Percentiles rank a stretch among this genome's conserved stretches.
Conservation (phyloP, 2,888 invertebrate species). For the Psylliodes chrysocephalus region DNA sequence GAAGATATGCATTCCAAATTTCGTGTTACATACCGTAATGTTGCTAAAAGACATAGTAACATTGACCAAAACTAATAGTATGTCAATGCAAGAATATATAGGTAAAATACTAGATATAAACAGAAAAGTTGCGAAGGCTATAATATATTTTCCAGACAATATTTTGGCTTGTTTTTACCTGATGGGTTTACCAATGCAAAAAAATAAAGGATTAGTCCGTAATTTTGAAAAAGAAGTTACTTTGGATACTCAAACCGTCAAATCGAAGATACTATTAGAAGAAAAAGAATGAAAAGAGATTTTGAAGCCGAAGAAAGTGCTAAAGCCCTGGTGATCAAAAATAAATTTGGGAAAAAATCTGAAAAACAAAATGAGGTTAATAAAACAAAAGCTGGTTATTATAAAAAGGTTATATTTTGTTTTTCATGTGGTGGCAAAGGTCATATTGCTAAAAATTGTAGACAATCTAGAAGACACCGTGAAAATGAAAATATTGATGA, state of each 20-base stretch:
- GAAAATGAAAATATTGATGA: too few species aligned
- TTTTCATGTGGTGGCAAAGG: too few species aligned
- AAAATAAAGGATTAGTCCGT: not conserved
- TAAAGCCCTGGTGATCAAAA: too few species aligned
- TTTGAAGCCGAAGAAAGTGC: not conserved
- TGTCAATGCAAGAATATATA: not conserved
- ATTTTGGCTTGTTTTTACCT: not conserved
- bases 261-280: not conserved
- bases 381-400: too few species aligned
- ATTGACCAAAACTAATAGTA: not conserved
- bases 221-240: not conserved
- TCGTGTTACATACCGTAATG: not conserved
- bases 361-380: too few species aligned
- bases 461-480: too few species aligned
- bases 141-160: not conserved
- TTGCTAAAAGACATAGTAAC: not conserved
- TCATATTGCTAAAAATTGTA: too few species aligned
- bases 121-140: not conserved
- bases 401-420: too few species aligned
- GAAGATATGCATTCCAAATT: not conserved
- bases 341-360: too few species aligned
- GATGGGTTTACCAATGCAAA: not conserved
- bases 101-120: not conserved
- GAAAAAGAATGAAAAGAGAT: not conserved
- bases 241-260: not conserved